Evolutionary conservation across 2,888 invertebrate genomes (phyloP).

Genomic region (Lasius platythorax): DNA sequence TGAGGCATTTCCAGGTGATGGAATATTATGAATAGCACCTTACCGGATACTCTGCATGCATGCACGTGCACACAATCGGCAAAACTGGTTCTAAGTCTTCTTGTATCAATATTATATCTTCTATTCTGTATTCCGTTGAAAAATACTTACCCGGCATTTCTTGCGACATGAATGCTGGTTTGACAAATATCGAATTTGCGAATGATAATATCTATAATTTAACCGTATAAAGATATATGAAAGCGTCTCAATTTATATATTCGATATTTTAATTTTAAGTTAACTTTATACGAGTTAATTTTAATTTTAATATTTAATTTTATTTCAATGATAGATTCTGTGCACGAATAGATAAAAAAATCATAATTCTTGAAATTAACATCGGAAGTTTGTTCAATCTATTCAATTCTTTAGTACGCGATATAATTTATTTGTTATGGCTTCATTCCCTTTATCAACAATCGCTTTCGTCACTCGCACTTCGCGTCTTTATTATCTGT

Average conservation of each 20-base stretch:
- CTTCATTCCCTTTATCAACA: not conserved
- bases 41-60: conserved; percentile 56
- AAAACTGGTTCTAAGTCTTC: conserved; percentile 69
- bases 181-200: not conserved
- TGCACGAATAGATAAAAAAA: not conserved
- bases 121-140: conserved; percentile 37
- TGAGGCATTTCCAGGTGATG: conserved; percentile 73
- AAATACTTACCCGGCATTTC: not conserved
- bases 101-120: conserved; percentile 35
- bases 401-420: not conserved
- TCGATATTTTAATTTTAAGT: not conserved
- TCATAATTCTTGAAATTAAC: not conserved
- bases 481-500: not conserved
- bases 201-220: not conserved
- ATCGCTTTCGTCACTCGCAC: not conserved
- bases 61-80: conserved; percentile 34
- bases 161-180: not conserved
- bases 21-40: conserved; percentile 73
- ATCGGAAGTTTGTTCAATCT: not conserved
- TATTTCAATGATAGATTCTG: not conserved
- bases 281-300: not conserved
- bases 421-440: not conserved
- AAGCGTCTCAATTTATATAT: not conserved
- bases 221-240: not conserved
- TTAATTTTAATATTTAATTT: not conserved